Base-by-base conservation (phyloP, 2,113 vertebrate genomes). In the Phycodurus eques region DNA sequence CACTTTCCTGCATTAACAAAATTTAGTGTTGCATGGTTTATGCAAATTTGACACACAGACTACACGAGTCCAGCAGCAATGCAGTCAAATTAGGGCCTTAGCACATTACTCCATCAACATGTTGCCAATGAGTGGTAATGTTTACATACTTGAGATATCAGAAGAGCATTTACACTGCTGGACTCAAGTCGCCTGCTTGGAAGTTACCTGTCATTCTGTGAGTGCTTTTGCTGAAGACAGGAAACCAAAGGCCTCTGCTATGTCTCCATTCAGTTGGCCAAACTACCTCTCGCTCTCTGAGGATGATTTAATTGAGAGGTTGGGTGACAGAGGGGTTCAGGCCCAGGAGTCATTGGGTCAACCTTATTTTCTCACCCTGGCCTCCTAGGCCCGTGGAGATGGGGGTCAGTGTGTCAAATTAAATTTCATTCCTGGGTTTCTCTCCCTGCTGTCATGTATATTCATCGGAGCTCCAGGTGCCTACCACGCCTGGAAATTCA, bases 251-350 rank as follows among this genome's bases (percentile, higher is more conserved):
- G 76, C 75, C 75, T 77, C 20, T 11, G 12, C 75, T 46, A 15
- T 74, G 83, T 85, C 81, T 80, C 74, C 77, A 76, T 68, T 67
- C 67, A 65, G 80, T 68, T 56, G 74, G 76, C 75, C 68, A 61
- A 68, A 78, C 67, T 46, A 64, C 77, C 75, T 82, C 80, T 76
- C 72, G 80, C 74, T 85, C 81, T 87, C 88, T 77, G 72, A 51
- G 79, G 85, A 85, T 92, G 92, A 94, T 94, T 94, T 93, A 93
- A 93, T 93, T 92, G 92, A 90, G 88, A 90, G 88, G 88, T 87
- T 90, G 90, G 89, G 88, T 90, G 87, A 91, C 85, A 51, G 88
- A 86, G 83, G 85, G 88, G 91, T 91, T 93, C 85, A 88, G 87
- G 89, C 82, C 84, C 80, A 77, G 71, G 80, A 92, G 92, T 92